A percentile compares a stretch with the other conserved stretches of the same genome.
These are phyloP conservation scores for Agonopterix subpropinquella DNA, from an alignment of 2,888 invertebrate genomes.

Conservation along the genomic window DNA sequence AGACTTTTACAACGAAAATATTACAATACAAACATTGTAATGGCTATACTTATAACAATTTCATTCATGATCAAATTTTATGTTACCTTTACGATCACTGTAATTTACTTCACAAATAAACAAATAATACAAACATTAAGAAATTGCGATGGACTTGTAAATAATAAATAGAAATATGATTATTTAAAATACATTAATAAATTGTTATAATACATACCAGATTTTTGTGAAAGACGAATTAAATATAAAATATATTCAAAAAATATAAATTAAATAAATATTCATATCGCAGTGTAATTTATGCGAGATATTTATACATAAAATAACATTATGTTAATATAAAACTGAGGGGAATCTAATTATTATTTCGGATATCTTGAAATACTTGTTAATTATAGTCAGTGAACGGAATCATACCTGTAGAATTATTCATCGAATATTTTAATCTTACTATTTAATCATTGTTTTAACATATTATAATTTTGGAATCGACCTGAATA, in stretches of 20 bases:
- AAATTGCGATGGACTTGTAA: constrained; percentile 3
- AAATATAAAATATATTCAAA: constrained; percentile 3
- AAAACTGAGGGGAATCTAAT: background rate
- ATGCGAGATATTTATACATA: background rate
- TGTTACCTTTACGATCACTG: background rate
- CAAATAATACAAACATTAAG: background rate
- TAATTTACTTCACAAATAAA: constrained; percentile 3
- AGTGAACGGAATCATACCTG: too few relatives aligned
- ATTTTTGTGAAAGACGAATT: background rate
- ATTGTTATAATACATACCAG: background rate
- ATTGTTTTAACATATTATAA: too few relatives aligned
- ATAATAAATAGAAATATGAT: constrained; percentile 4
- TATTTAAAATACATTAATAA: background rate
- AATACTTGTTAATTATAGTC: too few relatives aligned
- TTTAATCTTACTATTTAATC: too few relatives aligned
- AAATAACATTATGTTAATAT: constrained; percentile 1
- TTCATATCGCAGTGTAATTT: background rate
- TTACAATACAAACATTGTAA: background rate
- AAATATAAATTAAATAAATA: constrained; percentile 1
- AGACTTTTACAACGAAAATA: constrained; percentile 10
- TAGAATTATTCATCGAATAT: background rate
- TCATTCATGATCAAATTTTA: constrained; percentile 18
- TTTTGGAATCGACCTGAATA: too few relatives aligned
- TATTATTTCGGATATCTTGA: too few relatives aligned
- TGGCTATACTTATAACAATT: constrained; percentile 20